Conservation (phyloP, 2,113 vertebrate genomes). For the Burhinus oedicnemus region DNA sequence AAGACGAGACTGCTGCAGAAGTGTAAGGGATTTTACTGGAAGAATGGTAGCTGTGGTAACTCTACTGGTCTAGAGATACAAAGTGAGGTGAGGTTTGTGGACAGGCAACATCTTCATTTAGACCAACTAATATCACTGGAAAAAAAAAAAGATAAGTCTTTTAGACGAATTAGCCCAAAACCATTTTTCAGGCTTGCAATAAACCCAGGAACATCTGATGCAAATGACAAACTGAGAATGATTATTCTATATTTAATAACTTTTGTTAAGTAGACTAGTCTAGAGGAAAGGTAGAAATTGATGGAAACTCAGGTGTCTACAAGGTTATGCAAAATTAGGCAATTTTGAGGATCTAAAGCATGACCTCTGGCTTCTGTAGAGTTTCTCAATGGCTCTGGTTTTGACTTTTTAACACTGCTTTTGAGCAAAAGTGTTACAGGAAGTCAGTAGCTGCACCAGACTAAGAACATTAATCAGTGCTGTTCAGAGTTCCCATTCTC, state of each 20-base stretch:
- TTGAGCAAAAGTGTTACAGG: background rate
- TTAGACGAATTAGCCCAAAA: background rate
- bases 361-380: background rate
- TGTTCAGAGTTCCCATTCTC: constrained; percentile 9
- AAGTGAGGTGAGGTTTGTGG: background rate
- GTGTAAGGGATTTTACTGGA: background rate
- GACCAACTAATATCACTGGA: background rate
- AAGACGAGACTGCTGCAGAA: background rate
- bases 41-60: background rate
- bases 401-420: background rate
- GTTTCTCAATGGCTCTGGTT: background rate
- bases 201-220: background rate
- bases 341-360: background rate
- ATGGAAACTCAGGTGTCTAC: background rate
- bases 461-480: background rate
- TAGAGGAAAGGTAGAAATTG: background rate
- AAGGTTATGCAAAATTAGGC: background rate
- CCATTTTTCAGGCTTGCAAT: background rate
- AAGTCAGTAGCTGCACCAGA: background rate
- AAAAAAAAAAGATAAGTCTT: background rate
- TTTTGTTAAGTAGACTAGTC: background rate
- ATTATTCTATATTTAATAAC: background rate
- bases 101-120: background rate
- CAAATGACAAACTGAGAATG: background rate
- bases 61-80: background rate